Conservation (phyloP, 2,888 invertebrate genomes). For the Pharmacophagus antenor region DNA sequence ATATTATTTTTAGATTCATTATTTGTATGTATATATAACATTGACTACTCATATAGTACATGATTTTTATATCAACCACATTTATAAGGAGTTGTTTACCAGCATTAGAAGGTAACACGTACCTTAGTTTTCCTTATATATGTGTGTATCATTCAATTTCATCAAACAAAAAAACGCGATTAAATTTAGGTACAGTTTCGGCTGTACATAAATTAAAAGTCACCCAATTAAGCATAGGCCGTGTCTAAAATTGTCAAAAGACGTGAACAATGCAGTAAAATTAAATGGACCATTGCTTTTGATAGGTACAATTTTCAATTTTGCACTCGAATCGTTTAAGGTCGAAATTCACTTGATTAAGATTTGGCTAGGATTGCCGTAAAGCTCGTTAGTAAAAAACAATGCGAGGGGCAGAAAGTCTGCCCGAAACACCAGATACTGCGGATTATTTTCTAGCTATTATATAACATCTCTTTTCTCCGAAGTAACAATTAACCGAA, state of each 20-base stretch:
- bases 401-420: conserved; percentile 12
- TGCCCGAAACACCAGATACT: conserved; percentile 24
- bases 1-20: too few relatives aligned
- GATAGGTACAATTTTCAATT: conserved; percentile 5
- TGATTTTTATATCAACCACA: too few relatives aligned
- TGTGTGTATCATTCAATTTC: too few relatives aligned
- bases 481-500: background rate
- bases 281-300: conserved; percentile 19
- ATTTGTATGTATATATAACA: too few relatives aligned
- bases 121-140: too few relatives aligned
- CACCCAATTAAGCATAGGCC: conserved; percentile 18
- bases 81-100: too few relatives aligned
- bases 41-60: too few relatives aligned
- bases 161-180: background rate
- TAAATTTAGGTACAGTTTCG: background rate
- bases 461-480: conserved; percentile 10
- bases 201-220: conserved; percentile 3
- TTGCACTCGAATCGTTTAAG: background rate
- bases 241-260: conserved; percentile 26
- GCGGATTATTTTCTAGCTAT: conserved; percentile 17
- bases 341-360: background rate
- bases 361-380: background rate
- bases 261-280: conserved; percentile 23
- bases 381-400: conserved; percentile 28
- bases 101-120: too few relatives aligned